Conservation (phyloP, 2,888 invertebrate genomes). For the Xestoiulus laeticollis region DNA sequence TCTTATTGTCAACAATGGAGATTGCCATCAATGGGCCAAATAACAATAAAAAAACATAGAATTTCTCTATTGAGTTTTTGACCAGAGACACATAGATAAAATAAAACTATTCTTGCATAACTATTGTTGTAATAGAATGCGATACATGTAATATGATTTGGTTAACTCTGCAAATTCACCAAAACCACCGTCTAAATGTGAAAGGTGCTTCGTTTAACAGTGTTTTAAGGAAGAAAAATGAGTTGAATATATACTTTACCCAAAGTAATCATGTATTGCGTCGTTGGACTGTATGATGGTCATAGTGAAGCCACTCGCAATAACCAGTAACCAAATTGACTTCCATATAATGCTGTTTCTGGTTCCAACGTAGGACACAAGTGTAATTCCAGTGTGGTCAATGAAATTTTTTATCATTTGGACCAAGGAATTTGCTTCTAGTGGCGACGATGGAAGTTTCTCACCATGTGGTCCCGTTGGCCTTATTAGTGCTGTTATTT, state of each 20-base stretch:
- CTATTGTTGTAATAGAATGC: too few relatives aligned
- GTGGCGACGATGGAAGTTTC: background rate
- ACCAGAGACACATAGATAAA: too few relatives aligned
- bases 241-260: constrained; percentile 39
- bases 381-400: constrained; percentile 52
- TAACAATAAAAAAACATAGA: too few relatives aligned
- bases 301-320: constrained; percentile 52
- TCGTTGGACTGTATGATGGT: constrained; percentile 53
- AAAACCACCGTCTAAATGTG: too few relatives aligned
- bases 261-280: constrained; percentile 53
- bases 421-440: constrained; percentile 40
- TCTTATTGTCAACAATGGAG: too few relatives aligned
- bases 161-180: too few relatives aligned
- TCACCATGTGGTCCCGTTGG: background rate
- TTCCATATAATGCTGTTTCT: constrained; percentile 52
- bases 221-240: background rate
- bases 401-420: constrained; percentile 52
- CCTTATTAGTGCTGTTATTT: constrained; percentile 1
- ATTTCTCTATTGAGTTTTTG: too few relatives aligned
- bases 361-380: constrained; percentile 51
- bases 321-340: constrained; percentile 52
- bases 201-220: background rate
- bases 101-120: too few relatives aligned
- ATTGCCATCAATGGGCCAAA: too few relatives aligned
- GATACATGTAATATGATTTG: too few relatives aligned